Base-by-base conservation (phyloP, 2,113 vertebrate species). In the Platichthys flesus region DNA sequence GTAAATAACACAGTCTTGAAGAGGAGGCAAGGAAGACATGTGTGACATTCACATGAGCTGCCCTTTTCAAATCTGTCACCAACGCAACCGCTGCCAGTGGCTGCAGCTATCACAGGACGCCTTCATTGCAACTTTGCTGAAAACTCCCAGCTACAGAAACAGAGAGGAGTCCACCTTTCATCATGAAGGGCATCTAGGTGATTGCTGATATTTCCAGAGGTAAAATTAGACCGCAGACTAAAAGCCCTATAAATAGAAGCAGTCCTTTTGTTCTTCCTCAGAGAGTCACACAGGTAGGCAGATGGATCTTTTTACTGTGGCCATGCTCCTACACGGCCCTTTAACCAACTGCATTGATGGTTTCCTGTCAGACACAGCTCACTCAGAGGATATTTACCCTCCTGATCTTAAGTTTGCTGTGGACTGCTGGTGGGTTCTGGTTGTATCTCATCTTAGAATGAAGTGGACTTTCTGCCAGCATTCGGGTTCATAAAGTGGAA, bases 181-280 rank as follows among this genome's bases (percentile, higher is more conserved):
- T 77, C 37, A 51, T 71, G 55, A 83, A 58, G 62, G 62, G 24
- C 51, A 1, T 64, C 35, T n/a, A 35, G 62, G 67, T 77, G 76
- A 85, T 78, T 61, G 62, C 71, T 84, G 57, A 79, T 74, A 71
- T 74, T 31, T 31, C 31, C 31, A 59, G 60, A n/a, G 78, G 65
- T 85, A 72, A 78, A 79, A 73, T 75, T 49, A 78, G 67, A 86
- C 57, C n/a, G 56, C 26, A 60, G 51, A 26, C 45, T 77, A 70
- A 81, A 85, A 82, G 74, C 51, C 18, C 63, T 66, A 58, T 82
- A 83, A 79, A 84, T 73, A 77, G 69, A 87, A 77, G 54, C 52
- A 56, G 51, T 55, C 47, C 62, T 80, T 79, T 84, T 78, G 71
- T 85, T 89, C 63, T 71, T 60, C 31, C 40, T 79, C 18, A 67